Evolutionary conservation across 2,797 vertebrate genomes (phyloP), one percentile per base, ranked within the genome.

Genomic region (Danionella dracula): DNA sequence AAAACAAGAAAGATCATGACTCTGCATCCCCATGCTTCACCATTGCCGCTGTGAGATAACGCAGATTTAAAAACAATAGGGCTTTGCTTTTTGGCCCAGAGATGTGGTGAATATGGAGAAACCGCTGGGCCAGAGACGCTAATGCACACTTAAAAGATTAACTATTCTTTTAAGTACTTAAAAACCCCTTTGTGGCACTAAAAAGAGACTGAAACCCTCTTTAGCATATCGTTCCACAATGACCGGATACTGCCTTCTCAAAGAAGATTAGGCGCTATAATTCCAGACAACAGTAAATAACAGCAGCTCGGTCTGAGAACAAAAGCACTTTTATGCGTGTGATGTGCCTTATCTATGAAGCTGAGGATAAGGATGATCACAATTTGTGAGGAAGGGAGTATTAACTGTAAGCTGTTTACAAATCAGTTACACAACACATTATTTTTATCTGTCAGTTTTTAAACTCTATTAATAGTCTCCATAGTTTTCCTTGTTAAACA

Each of bases 81-180:
- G 21, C 32, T 54, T 45, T 44, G 40, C 55, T 71, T 71, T 71
- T 59, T 71, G 60, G 73, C 48, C 53, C 48, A 44, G 34, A 31
- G 13, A 27, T 4, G 31, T 45, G 11, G 48, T 54, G 23, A 59
- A 59, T 44, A 37, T 45, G 41, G 13, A 41, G n/a, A 31, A 32
- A 37, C 55, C 29, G 16, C 45, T 20, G 16, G 54, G 35, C 40
- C 15, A 27, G 56, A 60, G 64, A 45, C 46, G n/a, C 60, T 74
- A 76, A 78, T 76, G 76, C 70, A 72, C 76, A 77, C 74, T 78
- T 80, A 74, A 77, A 76, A 76, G 75, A 77, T 79, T 79, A 79
- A 59, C 55, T 41, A 56, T 67, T 66, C 68, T 68, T 79, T 76
- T 70, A 76, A 70, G 65, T 74, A 55, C 75, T 79, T 77, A 72